phyloP scores from a whole-genome alignment of 2,797 vertebrate genomes.

The Premnoplex brunnescens region DNA sequence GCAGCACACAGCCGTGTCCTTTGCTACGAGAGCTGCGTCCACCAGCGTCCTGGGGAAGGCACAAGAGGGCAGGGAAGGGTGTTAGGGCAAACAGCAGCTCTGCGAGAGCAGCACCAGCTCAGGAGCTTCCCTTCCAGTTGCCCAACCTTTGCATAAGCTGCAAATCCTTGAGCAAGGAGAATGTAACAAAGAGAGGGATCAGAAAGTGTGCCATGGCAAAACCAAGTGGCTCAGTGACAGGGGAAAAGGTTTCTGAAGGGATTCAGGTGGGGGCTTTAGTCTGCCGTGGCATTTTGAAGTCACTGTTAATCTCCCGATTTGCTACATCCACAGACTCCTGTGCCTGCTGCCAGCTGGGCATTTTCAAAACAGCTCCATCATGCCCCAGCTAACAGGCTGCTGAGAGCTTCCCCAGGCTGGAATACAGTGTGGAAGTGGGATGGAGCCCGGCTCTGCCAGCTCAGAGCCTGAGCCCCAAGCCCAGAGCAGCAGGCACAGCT shows the following conservation, averaged over 20 bases:
- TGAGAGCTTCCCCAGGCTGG: fast-evolving
- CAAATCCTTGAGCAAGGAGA: constrained; percentile 11
- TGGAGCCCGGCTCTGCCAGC: background rate
- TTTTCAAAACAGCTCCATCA: background rate
- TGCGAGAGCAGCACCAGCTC: background rate
- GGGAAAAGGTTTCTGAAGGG: background rate
- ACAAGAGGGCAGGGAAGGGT: constrained; percentile 19
- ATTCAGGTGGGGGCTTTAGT: background rate
- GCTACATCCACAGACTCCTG: background rate
- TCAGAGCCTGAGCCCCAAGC: fast-evolving
- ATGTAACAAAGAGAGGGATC: background rate
- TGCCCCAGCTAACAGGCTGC: background rate
- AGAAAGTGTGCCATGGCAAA: background rate
- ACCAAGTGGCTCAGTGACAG: background rate
- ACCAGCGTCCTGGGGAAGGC: constrained; percentile 78
- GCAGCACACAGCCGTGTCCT: constrained; percentile 91
- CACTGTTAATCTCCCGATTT: background rate
- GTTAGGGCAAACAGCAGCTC: background rate
- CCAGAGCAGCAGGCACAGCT: background rate
- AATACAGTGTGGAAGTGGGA: background rate
- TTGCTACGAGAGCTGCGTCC: constrained; percentile 85
- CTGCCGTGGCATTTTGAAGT: background rate
- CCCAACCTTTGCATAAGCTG: background rate
- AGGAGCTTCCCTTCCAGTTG: background rate
- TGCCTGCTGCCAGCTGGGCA: background rate